Base-by-base conservation (phyloP, 2,888 invertebrate species). In the Hoplodrina blanda region DNA sequence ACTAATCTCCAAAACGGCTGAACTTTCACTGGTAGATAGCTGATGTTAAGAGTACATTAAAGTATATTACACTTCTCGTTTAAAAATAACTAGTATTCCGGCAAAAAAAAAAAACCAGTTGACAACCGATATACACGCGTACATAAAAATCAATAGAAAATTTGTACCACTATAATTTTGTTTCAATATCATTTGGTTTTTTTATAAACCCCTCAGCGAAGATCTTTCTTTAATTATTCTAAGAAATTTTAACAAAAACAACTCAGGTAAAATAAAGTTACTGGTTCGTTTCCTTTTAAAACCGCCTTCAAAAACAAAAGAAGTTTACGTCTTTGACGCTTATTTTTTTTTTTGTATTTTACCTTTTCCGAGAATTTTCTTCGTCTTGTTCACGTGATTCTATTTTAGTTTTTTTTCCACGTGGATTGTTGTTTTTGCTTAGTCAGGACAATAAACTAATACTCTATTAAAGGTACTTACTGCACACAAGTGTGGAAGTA, bases 181-280 rank as follows among this genome's bases (percentile, higher is more conserved):
- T 37, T 30, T 44, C 15, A 7, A 13, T 49, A n/a, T 5, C 2
- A 13, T 52, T 25, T 15, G 15, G 0, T 4, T 1, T 33, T n/a
- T 44, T 50, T 44, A 33, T 10, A 53, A 61, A 46, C 41, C 15
- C 49, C 6, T 7, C 3, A 2, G 1, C 17, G 44, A 11, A 50
- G 44, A 74, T 25, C n/a, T 33, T 5, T 19, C 11, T 50, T 74
- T 13, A n/a, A n/a, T 1, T 50, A 74, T 65, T 74, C 55, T 55
- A 44, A 44, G 41, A 63, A 49, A 49, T 54, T 62, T n/a, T 15
- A 25, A 55, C 2, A 65, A 33, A 55, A 25, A 74, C 55, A 55
- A 33, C 20, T 46, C 17, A 75, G 49, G 54, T 74, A 44, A 74
- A 64, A 46, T n/a, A n/a, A 60, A 65, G 15, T 50, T 55, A 33